phyloP scores from a whole-genome alignment of 2,113 vertebrate species.

The Nibea albiflora region DNA sequence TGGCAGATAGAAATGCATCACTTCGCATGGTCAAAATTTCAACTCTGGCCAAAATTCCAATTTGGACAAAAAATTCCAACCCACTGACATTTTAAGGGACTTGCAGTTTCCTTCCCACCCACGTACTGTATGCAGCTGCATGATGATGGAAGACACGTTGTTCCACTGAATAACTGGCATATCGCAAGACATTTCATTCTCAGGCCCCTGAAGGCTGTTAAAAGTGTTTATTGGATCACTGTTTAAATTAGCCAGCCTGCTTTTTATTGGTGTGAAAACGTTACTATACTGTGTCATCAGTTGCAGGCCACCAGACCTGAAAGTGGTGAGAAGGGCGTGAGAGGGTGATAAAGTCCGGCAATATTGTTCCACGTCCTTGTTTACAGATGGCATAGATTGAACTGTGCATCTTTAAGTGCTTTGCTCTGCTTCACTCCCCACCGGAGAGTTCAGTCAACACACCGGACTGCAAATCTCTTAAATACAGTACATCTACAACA shows the following conservation, averaged over 20 bases:
- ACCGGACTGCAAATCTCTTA: neutral
- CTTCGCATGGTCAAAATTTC: neutral
- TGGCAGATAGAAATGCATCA: neutral
- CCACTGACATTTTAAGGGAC: slow-evolving; percentile 19
- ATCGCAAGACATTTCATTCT: slow-evolving; percentile 3
- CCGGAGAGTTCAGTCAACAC: neutral
- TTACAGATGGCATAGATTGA: neutral
- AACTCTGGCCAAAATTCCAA: slow-evolving; percentile 5
- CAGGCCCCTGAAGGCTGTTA: neutral
- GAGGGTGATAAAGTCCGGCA: neutral
- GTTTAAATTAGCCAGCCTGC: neutral
- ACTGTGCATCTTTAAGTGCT: neutral
- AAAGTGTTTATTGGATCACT: neutral
- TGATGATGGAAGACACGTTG: slow-evolving; percentile 1
- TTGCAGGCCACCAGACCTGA: neutral
- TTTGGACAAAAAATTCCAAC: slow-evolving; percentile 22
- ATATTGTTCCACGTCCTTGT: neutral
- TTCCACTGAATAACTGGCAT: slow-evolving; percentile 32
- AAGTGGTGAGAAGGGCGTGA: neutral
- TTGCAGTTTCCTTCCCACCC: slow-evolving; percentile 32
- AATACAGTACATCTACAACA: neutral
- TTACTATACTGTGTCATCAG: neutral
- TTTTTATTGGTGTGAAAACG: neutral
- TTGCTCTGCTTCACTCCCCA: neutral
- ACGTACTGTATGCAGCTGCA: slow-evolving; percentile 24